Evolutionary conservation across 2,888 invertebrate genomes (phyloP).

Genomic region (Drosophila lutescens): DNA sequence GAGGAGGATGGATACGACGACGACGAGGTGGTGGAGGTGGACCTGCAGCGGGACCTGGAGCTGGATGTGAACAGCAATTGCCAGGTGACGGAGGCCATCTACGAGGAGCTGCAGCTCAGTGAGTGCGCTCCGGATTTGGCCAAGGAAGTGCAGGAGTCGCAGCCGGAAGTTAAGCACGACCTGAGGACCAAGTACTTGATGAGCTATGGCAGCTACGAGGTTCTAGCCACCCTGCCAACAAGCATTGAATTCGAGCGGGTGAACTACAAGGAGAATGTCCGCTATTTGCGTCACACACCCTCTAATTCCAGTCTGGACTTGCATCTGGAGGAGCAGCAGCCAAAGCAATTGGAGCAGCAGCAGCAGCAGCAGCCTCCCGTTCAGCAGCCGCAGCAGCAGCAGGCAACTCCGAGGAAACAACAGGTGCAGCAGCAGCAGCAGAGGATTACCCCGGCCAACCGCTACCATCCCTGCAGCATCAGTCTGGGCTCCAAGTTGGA

Average conservation of each 20-base stretch:
- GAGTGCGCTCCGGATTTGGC: conserved; percentile 48
- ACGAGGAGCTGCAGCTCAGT: conserved; percentile 40
- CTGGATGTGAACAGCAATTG: conserved; percentile 56
- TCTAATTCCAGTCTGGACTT: conserved; percentile 80
- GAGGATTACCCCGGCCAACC: background rate
- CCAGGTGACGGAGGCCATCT: conserved; percentile 41
- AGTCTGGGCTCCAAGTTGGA: conserved; percentile 78
- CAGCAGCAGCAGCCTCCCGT: background rate
- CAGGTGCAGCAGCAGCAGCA: conserved; percentile 2
- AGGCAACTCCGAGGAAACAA: conserved; percentile 4
- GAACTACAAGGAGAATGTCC: conserved; percentile 81
- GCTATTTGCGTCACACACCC: conserved; percentile 83
- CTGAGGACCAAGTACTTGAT: conserved; percentile 60
- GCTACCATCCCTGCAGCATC: conserved; percentile 69
- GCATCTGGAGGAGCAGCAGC: conserved; percentile 41
- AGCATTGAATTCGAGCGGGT: conserved; percentile 81
- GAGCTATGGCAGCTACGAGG: conserved; percentile 62
- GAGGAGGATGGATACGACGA: conserved; percentile 78
- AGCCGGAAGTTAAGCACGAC: conserved; percentile 22
- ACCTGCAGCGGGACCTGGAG: conserved; percentile 11
- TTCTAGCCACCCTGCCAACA: conserved; percentile 14
- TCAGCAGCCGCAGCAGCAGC: background rate
- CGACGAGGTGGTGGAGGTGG: conserved; percentile 31
- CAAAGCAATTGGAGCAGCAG: background rate
- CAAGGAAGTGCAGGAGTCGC: conserved; percentile 42